A percentile compares a stretch with the other conserved stretches of the same genome.
phyloP scores from a whole-genome alignment of 2,113 vertebrate species.

The Rostratula benghalensis region DNA sequence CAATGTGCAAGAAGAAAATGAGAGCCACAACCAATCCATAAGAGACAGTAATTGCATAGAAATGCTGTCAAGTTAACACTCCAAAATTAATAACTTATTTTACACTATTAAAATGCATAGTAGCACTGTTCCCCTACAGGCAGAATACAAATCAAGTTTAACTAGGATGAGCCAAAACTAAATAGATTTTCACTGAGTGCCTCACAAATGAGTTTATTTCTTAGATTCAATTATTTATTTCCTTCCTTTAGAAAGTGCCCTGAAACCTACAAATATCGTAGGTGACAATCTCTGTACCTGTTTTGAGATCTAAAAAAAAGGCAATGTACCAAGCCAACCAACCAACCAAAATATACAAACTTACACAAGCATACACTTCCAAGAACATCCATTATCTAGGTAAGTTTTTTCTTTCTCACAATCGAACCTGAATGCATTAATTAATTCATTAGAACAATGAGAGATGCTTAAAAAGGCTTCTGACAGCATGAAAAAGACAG shows the following conservation, averaged over 20 bases:
- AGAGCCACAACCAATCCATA: background rate
- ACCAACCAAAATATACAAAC: background rate
- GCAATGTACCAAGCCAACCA: background rate
- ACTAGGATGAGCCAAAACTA: background rate
- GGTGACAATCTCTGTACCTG: background rate
- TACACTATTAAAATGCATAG: slow-evolving; percentile 8
- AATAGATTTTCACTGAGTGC: background rate
- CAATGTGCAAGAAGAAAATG: background rate
- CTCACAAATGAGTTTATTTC: background rate
- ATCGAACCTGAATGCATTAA: background rate
- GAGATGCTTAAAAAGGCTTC: background rate
- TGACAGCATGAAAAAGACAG: background rate
- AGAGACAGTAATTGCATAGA: background rate
- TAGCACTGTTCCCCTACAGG: background rate
- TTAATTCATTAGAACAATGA: background rate
- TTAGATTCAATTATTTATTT: background rate
- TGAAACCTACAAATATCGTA: background rate
- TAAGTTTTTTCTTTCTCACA: background rate
- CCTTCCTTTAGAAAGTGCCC: background rate
- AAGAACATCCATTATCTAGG: background rate
- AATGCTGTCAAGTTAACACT: background rate
- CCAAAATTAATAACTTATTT: slow-evolving; percentile 29
- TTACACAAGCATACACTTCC: background rate
- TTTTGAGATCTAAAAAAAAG: background rate
- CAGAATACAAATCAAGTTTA: slow-evolving; percentile 14